A percentile compares a stretch with the other conserved stretches of the same genome.
Conservation (phyloP, 2,113 vertebrate genomes). For the Dicentrarchus labrax region DNA sequence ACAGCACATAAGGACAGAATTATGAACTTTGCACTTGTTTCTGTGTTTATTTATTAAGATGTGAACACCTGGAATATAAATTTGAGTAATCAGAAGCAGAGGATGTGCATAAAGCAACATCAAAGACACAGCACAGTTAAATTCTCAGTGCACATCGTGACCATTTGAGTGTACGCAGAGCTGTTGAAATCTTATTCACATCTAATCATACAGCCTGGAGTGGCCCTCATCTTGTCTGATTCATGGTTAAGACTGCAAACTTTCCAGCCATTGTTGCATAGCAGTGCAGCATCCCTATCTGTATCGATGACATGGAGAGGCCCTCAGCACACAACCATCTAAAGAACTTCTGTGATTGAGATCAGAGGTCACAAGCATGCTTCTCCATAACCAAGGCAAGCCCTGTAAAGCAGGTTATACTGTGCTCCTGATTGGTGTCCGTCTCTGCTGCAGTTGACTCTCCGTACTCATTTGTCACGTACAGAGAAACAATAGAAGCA, state of each 20-base stretch:
- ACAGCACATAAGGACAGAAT: background rate
- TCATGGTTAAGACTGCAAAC: conserved; percentile 61
- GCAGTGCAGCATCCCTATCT: conserved; percentile 53
- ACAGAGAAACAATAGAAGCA: conserved; percentile 70
- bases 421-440: conserved; percentile 62
- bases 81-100: conserved; percentile 34
- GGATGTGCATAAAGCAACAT: conserved; percentile 27
- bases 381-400: conserved; percentile 67
- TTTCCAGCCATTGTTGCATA: conserved; percentile 23
- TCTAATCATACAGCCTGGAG: conserved; percentile 73
- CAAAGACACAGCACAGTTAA: conserved; percentile 23
- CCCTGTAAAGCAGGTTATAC: conserved; percentile 34
- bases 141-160: conserved; percentile 26
- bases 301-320: conserved; percentile 68
- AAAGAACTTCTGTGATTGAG: conserved; percentile 78
- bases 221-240: conserved; percentile 74
- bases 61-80: conserved; percentile 29
- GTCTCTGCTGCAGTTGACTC: conserved; percentile 51
- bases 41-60: conserved; percentile 23
- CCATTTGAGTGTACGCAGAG: conserved; percentile 56
- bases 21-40: background rate
- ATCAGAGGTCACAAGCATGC: conserved; percentile 74
- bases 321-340: conserved; percentile 44
- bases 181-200: conserved; percentile 68
- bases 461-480: conserved; percentile 70